A percentile compares a stretch with the other conserved stretches of the same genome.
Conservation (phyloP, 2,113 vertebrate species). For the Neogale vison region DNA sequence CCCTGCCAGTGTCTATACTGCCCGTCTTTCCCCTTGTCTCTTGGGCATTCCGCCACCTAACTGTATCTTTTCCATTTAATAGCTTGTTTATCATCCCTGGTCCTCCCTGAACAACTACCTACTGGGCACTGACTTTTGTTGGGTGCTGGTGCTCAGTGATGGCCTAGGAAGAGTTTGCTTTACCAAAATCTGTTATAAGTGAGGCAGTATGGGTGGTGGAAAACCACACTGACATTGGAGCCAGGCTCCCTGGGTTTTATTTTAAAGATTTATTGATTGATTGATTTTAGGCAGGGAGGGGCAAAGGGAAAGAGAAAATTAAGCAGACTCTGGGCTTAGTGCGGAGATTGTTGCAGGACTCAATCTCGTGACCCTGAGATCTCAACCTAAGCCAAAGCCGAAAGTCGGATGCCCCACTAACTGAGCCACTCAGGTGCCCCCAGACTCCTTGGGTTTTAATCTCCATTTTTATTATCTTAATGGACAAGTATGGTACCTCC, state of each 20-base stretch:
- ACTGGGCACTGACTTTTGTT: neutral
- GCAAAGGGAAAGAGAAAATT: neutral
- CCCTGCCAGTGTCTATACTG: rapidly evolving
- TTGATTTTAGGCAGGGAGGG: neutral
- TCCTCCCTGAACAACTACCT: neutral
- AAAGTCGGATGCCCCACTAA: neutral
- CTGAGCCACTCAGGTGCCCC: neutral
- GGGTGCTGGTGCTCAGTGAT: neutral
- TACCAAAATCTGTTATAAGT: neutral
- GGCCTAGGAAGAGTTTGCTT: neutral
- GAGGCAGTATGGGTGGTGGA: neutral
- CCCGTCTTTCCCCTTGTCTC: neutral
- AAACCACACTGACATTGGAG: neutral
- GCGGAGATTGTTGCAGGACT: neutral
- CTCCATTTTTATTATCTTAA: neutral
- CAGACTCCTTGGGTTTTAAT: neutral
- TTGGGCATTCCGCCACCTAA: neutral
- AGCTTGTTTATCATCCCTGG: neutral
- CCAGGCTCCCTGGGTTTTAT: neutral
- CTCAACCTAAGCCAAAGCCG: neutral
- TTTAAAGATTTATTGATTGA: neutral
- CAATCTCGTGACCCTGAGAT: neutral
- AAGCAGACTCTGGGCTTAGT: neutral
- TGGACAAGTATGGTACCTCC: neutral
- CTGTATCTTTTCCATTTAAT: neutral